Evolutionary conservation across 2,113 vertebrate species (phyloP).

Genomic region (Canis aureus): DNA sequence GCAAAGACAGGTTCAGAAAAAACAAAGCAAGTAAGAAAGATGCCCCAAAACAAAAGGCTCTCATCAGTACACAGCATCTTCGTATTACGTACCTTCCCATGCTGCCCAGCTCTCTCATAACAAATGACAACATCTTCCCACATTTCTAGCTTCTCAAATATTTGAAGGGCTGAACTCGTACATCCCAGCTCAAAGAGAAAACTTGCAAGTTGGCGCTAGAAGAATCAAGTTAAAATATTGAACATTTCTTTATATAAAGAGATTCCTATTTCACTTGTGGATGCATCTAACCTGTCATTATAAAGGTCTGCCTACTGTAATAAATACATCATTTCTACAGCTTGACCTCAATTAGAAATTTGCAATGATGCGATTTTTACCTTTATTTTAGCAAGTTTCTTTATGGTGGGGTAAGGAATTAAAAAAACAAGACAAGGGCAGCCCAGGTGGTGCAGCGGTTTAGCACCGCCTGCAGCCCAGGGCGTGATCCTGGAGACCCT

Average conservation of each 20-base stretch:
- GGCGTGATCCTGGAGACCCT: no score
- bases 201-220: slow-evolving; percentile 94
- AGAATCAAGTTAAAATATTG: slow-evolving; percentile 73
- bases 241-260: background rate
- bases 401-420: background rate
- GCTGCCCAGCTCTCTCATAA: slow-evolving; percentile 94
- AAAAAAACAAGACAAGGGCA: background rate
- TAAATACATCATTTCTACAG: background rate
- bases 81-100: slow-evolving; percentile 93
- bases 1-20: slow-evolving; percentile 38
- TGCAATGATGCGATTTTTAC: background rate
- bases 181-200: slow-evolving; percentile 96
- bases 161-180: slow-evolving; percentile 94
- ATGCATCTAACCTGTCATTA: background rate
- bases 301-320: background rate
- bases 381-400: slow-evolving; percentile 41
- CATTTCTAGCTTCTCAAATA: slow-evolving; percentile 95
- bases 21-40: background rate
- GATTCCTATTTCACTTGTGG: background rate
- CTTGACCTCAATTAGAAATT: background rate
- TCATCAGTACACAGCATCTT: background rate
- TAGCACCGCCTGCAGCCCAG: no score
- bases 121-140: slow-evolving; percentile 99
- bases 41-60: background rate
- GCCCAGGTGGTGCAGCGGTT: no score